Percentiles rank a stretch among this genome's conserved stretches.
These are phyloP conservation scores for Drosophila repletoides DNA, from an alignment of 1,140 invertebrate genomes.

Conservation along the genomic window DNA sequence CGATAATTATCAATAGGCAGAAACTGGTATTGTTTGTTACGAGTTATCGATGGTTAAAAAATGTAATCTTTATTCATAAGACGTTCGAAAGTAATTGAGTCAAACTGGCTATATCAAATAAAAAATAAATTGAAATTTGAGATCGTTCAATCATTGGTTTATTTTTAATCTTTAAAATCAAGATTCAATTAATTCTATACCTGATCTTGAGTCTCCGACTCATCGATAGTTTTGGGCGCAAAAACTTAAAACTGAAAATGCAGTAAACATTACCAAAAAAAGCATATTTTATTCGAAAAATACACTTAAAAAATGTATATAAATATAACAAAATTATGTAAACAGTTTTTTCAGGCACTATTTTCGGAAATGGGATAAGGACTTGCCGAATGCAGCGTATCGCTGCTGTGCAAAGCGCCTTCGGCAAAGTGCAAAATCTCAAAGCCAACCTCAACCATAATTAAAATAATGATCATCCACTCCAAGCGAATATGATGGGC, in stretches of 20 bases:
- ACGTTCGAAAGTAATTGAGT: no score
- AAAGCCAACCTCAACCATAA: slow-evolving; percentile 96
- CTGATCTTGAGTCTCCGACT: no score
- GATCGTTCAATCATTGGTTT: no score
- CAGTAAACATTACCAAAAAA: slow-evolving; percentile 6
- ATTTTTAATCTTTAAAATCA: no score
- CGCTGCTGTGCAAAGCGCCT: slow-evolving; percentile 38
- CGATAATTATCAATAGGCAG: not conserved
- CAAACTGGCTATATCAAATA: no score
- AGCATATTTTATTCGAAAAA: slow-evolving; percentile 6
- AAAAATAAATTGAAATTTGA: no score
- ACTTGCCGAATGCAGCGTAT: not conserved
- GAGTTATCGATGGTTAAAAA: not conserved
- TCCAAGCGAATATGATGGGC: slow-evolving; percentile 95
- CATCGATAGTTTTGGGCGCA: slow-evolving; percentile 6
- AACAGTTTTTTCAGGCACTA: slow-evolving; percentile 13
- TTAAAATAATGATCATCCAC: slow-evolving; percentile 98
- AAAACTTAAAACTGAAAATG: not conserved
- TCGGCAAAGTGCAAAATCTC: slow-evolving; percentile 92
- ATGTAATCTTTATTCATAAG: no score
- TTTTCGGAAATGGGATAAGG: slow-evolving; percentile 2
- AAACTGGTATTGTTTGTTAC: no score
- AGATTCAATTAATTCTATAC: no score
- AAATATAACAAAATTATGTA: slow-evolving; percentile 10
- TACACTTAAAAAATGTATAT: slow-evolving; percentile 8